Conservation (phyloP, 2,888 invertebrate genomes). For the Ischnura elegans region DNA sequence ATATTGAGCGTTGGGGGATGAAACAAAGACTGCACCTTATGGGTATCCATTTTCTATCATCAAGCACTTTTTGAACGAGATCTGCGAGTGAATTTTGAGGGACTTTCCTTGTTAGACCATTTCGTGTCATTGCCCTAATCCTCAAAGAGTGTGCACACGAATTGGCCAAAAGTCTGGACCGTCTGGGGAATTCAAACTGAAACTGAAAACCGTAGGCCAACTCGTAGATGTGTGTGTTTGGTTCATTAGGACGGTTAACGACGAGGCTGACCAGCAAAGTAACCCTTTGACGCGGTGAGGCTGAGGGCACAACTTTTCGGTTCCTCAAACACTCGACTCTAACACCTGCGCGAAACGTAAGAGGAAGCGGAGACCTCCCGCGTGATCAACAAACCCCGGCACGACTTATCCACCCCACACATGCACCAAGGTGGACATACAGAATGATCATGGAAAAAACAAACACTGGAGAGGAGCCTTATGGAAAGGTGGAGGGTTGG, state of each 20-base stretch:
- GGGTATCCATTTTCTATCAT: too few relatives aligned
- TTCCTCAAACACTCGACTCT: not conserved
- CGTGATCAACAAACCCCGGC: slow-evolving; percentile 14
- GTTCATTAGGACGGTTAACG: not conserved
- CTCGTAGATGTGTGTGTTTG: not conserved
- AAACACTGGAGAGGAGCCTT: not conserved
- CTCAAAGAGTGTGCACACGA: not conserved
- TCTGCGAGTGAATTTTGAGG: too few relatives aligned
- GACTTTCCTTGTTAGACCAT: too few relatives aligned
- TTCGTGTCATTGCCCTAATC: not conserved
- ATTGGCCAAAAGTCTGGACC: not conserved
- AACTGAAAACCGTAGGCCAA: not conserved
- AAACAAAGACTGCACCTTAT: too few relatives aligned
- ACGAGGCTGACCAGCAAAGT: not conserved
- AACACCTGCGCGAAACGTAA: not conserved
- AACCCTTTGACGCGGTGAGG: not conserved
- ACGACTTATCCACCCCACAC: not conserved
- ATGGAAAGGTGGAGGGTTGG: not conserved
- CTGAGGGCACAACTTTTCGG: not conserved
- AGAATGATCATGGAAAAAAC: not conserved
- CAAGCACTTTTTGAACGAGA: too few relatives aligned
- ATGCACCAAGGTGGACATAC: slow-evolving; percentile 17
- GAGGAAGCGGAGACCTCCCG: not conserved
- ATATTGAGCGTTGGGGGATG: too few relatives aligned
- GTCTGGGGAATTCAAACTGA: not conserved